phyloP scores from a whole-genome alignment of 1,140 invertebrate species.

The Schmidtea mediterranea region DNA sequence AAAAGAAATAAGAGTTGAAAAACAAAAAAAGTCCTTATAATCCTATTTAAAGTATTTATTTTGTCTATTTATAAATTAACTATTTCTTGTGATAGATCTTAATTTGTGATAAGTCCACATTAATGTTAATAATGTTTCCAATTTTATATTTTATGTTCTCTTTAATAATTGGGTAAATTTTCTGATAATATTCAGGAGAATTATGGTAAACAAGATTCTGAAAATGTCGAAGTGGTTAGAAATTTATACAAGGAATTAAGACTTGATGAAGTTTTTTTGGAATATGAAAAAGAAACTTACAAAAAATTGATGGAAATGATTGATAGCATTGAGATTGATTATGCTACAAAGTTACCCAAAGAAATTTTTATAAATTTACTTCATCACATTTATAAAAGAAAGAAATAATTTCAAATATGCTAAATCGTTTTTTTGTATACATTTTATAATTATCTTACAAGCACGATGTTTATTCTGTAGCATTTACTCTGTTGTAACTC shows the following conservation, averaged over 20 bases:
- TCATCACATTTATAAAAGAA: slow-evolving; percentile 25
- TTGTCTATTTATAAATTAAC: no score
- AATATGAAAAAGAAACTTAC: slow-evolving; percentile 48
- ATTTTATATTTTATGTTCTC: no score
- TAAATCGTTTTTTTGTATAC: no score
- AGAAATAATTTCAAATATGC: slow-evolving; percentile 14
- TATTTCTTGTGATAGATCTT: no score
- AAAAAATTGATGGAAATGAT: slow-evolving; percentile 15
- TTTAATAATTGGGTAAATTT: neutral
- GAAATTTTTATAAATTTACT: slow-evolving; percentile 21
- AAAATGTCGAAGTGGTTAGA: slow-evolving; percentile 43
- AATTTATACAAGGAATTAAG: slow-evolving; percentile 49
- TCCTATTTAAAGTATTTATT: no score
- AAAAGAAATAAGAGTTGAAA: no score
- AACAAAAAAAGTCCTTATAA: no score
- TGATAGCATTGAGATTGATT: slow-evolving; percentile 10
- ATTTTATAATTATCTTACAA: no score
- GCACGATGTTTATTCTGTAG: no score
- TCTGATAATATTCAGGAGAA: slow-evolving; percentile 32
- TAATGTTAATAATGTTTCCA: no score
- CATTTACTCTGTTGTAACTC: no score
- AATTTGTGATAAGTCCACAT: no score
- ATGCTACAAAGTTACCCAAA: slow-evolving; percentile 13
- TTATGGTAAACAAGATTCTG: slow-evolving; percentile 43
- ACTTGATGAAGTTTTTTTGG: slow-evolving; percentile 43